These are phyloP conservation scores for Pissodes strobi DNA, from an alignment of 1,140 invertebrate genomes.

Conservation along the genomic window DNA sequence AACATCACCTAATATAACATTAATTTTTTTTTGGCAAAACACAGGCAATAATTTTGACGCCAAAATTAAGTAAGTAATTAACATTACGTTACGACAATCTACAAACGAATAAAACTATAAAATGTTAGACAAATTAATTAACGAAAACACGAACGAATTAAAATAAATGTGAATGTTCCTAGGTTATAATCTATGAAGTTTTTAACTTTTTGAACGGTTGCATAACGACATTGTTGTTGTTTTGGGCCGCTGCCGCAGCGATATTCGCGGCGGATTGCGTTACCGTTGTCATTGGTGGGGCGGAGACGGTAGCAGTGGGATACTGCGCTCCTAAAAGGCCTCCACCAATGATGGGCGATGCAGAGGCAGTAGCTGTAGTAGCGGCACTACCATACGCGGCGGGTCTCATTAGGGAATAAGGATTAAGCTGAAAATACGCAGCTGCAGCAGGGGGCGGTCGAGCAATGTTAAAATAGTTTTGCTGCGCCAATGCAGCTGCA, in stretches of 20 bases:
- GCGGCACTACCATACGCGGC: constrained; percentile 49
- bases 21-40: constrained; percentile 22
- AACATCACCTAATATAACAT: not conserved
- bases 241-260: constrained; percentile 53
- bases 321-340: constrained; percentile 55
- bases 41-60: constrained; percentile 10
- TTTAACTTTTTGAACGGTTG: constrained; percentile 88
- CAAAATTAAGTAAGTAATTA: not conserved
- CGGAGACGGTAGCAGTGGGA: constrained; percentile 46
- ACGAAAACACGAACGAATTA: constrained; percentile 35
- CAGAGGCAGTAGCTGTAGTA: constrained; percentile 54
- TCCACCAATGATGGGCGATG: constrained; percentile 53
- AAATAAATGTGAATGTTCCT: constrained; percentile 23
- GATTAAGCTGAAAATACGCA: constrained; percentile 52
- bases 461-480: constrained; percentile 63
- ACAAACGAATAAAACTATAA: not conserved
- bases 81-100: not conserved
- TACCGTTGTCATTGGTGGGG: constrained; percentile 46
- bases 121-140: constrained; percentile 5
- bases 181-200: constrained; percentile 79
- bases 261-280: constrained; percentile 50
- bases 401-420: constrained; percentile 55
- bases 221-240: constrained; percentile 65
- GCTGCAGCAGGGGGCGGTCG: constrained; percentile 59
- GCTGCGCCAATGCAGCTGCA: constrained; percentile 51